phyloP scores from a whole-genome alignment of 2,797 vertebrate genomes.

The Dendrocincla tyrannina region DNA sequence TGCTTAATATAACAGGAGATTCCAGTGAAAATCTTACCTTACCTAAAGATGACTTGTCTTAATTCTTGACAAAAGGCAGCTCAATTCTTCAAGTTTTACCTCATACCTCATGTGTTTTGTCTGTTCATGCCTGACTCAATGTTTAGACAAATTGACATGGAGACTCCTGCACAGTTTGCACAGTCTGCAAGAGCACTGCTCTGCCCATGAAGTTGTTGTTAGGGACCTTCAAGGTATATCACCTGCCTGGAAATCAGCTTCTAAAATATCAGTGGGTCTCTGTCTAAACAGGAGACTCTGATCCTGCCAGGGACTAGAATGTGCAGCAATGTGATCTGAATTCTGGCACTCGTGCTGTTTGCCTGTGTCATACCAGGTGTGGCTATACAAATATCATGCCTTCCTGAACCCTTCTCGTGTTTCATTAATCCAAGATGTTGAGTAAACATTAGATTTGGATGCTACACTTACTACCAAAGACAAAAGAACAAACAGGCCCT shows the following conservation, averaged over 20 bases:
- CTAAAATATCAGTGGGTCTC: neutral
- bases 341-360: neutral
- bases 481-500: neutral
- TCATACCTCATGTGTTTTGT: neutral
- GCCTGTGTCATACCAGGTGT: neutral
- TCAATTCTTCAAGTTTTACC: neutral
- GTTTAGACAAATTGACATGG: accelerated
- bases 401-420: neutral
- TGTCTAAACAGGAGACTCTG: neutral
- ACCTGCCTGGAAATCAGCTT: neutral
- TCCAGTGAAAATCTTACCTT: neutral
- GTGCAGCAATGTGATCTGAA: accelerated
- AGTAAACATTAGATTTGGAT: neutral
- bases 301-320: neutral
- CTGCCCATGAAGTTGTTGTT: neutral
- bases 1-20: neutral
- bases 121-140: neutral
- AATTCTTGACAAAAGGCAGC: neutral
- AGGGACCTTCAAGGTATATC: neutral
- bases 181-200: neutral
- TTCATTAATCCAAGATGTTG: neutral
- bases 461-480: neutral
- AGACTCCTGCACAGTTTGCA: neutral
- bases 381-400: neutral
- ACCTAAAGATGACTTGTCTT: neutral